These are phyloP conservation scores for Thymelicus acteon DNA, from an alignment of 2,888 invertebrate species.

Conservation along the genomic window DNA sequence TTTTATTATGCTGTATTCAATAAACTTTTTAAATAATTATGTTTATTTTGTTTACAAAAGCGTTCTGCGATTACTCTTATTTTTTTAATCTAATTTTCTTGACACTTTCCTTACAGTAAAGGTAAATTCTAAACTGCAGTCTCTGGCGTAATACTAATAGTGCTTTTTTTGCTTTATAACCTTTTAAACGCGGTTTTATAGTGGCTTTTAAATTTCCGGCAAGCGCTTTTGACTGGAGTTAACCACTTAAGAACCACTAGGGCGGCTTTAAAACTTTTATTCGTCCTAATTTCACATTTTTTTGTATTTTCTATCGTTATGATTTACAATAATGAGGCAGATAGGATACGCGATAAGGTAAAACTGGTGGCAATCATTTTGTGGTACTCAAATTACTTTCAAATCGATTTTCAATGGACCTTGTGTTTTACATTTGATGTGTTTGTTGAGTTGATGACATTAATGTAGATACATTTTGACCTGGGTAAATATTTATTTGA, in stretches of 20 bases:
- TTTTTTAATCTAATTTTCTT: neutral
- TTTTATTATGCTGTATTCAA: no score
- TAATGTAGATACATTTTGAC: neutral
- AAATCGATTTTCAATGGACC: slow-evolving; percentile 18
- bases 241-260: slow-evolving; percentile 31
- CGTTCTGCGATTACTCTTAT: no score
- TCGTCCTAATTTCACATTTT: slow-evolving; percentile 31
- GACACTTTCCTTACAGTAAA: neutral
- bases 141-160: neutral
- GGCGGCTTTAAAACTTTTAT: slow-evolving; percentile 28
- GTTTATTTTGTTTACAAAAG: no score
- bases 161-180: slow-evolving; percentile 17
- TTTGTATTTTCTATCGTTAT: neutral
- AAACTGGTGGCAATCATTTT: slow-evolving; percentile 7
- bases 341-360: slow-evolving; percentile 9
- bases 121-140: neutral
- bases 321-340: neutral
- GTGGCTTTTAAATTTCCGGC: slow-evolving; percentile 26
- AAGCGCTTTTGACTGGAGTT: slow-evolving; percentile 34
- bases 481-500: slow-evolving; percentile 4
- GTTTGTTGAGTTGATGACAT: slow-evolving; percentile 16
- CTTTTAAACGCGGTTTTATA: slow-evolving; percentile 24
- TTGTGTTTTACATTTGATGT: neutral
- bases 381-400: slow-evolving; percentile 3
- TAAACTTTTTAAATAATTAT: no score